phyloP scores from a whole-genome alignment of 2,888 invertebrate genomes.

The Caenorhabditis plicata region DNA sequence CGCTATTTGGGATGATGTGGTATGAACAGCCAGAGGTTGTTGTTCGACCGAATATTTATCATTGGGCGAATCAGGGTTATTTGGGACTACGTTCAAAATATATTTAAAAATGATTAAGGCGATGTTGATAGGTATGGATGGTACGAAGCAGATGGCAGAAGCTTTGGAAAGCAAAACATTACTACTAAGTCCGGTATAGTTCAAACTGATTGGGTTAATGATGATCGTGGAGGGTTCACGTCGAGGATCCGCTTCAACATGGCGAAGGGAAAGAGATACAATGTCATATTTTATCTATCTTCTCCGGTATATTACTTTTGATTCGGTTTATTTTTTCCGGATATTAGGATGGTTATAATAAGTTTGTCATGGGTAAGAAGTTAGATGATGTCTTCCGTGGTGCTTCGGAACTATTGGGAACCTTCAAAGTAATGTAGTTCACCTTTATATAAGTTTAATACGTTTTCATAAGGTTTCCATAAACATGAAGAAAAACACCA shows the following conservation, averaged over 20 bases:
- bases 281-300: conserved; percentile 39
- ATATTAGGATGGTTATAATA: conserved; percentile 4
- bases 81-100: no score
- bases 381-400: conserved; percentile 12
- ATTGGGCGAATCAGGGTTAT: conserved; percentile 83
- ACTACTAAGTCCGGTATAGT: conserved; percentile 23
- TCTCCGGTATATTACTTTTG: no score
- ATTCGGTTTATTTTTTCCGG: background rate
- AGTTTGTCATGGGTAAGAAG: conserved; percentile 14
- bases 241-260: conserved; percentile 24
- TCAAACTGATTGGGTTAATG: conserved; percentile 37
- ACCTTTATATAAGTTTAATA: no score
- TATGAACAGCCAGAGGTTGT: conserved; percentile 73
- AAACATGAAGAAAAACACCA: conserved; percentile 4
- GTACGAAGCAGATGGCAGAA: conserved; percentile 87
- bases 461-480: conserved; percentile 3
- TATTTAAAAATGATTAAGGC: no score
- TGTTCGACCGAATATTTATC: conserved; percentile 68
- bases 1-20: conserved; percentile 79
- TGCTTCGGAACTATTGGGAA: conserved; percentile 6
- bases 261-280: conserved; percentile 20
- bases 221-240: conserved; percentile 20
- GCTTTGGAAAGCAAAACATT: conserved; percentile 81
- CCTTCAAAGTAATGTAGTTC: no score
- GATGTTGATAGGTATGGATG: conserved; percentile 82